Evolutionary conservation across 2,113 vertebrate species (phyloP).

Genomic region (Microtus oregoni): DNA sequence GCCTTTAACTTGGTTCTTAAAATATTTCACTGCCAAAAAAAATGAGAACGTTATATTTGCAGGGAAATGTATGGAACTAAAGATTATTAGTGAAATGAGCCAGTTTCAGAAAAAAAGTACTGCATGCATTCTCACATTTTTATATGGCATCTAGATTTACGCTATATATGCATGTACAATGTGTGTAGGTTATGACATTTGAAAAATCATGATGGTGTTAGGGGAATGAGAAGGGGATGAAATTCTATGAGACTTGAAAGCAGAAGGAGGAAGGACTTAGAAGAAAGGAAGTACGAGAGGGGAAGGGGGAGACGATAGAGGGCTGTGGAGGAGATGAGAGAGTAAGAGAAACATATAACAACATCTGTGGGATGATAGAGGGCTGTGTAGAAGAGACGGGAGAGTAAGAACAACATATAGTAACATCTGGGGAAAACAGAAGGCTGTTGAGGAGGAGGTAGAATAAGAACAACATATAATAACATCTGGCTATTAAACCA

Average conservation of each 20-base stretch:
- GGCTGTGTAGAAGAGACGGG: no score
- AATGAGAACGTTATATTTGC: not conserved
- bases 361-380: no score
- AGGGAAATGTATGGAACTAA: not conserved
- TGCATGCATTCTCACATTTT: not conserved
- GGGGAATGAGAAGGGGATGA: not conserved
- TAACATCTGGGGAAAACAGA: not conserved
- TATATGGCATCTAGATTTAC: not conserved
- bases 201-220: not conserved
- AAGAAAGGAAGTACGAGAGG: not conserved
- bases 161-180: not conserved
- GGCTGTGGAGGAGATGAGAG: no score
- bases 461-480: no score
- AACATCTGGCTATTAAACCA: not conserved
- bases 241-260: no score
- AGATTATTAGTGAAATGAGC: not conserved
- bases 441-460: no score
- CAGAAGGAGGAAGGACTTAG: not conserved
- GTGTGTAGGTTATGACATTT: not conserved
- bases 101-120: not conserved
- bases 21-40: not conserved
- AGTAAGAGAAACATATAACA: no score
- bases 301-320: fast-evolving
- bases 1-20: not conserved
- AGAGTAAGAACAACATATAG: no score